Evolutionary conservation across 2,888 invertebrate genomes (phyloP), one percentile per base, ranked within the genome.

Genomic region (Aleiodes alternator): DNA sequence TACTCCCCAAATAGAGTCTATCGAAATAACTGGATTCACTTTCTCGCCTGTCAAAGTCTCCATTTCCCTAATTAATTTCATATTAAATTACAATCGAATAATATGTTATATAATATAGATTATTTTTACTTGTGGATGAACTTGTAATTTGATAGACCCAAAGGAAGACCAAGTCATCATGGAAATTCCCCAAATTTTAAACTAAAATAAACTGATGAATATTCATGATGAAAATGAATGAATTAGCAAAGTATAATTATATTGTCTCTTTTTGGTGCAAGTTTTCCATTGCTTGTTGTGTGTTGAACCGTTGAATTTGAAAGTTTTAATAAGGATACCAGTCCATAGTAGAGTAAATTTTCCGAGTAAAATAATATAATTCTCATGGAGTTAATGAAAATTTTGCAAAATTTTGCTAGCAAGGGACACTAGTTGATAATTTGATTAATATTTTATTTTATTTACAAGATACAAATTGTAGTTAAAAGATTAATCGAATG

Each of bases 251-350:
- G 57, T 29, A 57, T 57, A 57, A 57, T 31, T 57, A 31, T 57
- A 31, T 57, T 57, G 29, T 57, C 57, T 31, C 57, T 31, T 31
- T 57, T 23, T 11, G 29, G 31, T 31, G n/a, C 57, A 57, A 57
- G 57, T 57, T 43, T 43, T 57, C 57, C 57, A 57, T 57, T 12
- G 57, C 31, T 12, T 23, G 23, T 16, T 57, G 23, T 23, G 23
- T 23, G 57, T 57, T 57, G 31, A 4, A 23, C 31, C 29, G 29
- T 57, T 12, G 31, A 29, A 31, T 23, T 16, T 31, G 31, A 57
- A 57, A 57, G 57, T 57, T 57, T 57, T 57, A 57, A 57, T 57
- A 57, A 57, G 57, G 57, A 57, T 57, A 57, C 29, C 57, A 57
- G 57, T 57, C 43, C 43, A 43, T 43, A 43, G 43, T 57, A 31